Base-by-base conservation (phyloP, 2,113 vertebrate species). In the Callospermophilus lateralis region DNA sequence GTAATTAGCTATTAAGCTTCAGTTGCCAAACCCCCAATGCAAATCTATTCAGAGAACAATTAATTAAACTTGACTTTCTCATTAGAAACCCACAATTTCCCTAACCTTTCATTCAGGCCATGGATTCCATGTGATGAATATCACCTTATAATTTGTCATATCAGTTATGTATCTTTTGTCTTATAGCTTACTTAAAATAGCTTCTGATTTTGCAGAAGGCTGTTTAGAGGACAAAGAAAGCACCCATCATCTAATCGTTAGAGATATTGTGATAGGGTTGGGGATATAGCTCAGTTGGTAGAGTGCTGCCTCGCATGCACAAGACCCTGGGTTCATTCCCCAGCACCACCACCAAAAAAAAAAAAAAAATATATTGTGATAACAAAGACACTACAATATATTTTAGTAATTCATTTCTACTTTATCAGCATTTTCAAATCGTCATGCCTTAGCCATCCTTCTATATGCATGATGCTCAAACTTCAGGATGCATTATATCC, bases 41-140 rank as follows among this genome's bases (percentile, higher is more conserved):
- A 95, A 88, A 94, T 93, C 90, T 83, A 63, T n/a, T 94, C 81
- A 88, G 67, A 94, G 55, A 65, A 95, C 80, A 92, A 93, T 97
- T 97, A 87, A 92, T 96, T 93, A 96, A 89, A 95, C 89, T 68
- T 95, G 95, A 96, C 88, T 89, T 97, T 94, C 93, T 96, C 90
- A 96, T 96, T 92, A 95, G 81, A 80, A 45, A 94, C 26, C 53
- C 53, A 91, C 6, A 68, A 85, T 84, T 96, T 89, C 55, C 81
- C 55, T 96, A 95, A 90, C 53, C 91, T 85, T 90, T 85, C 74
- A 84, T 94, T 78, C 48, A 83, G 91, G 55, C 42, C 85, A 76
- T 84, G 76, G 88, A 77, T 61, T 87, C 42, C 68, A 67, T 53
- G 89, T 83, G 89, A 93, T 63, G 74, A 78, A 74, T 91, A 89